Conservation (phyloP, 2,797 vertebrate species). For the Myiothlypis coronata region DNA sequence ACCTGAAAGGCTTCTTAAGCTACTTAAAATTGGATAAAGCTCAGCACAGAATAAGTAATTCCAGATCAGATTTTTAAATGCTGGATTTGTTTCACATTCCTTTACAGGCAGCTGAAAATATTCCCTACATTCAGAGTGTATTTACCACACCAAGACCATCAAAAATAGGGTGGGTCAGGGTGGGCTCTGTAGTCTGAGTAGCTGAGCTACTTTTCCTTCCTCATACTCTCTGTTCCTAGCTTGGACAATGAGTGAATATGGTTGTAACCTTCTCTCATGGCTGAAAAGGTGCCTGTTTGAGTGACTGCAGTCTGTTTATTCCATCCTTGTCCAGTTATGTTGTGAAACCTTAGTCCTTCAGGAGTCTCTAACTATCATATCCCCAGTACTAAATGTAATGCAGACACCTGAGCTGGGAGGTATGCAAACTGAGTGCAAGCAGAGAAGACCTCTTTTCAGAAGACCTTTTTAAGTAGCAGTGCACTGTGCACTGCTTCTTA, state of each 20-base stretch:
- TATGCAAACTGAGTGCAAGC: fast-evolving
- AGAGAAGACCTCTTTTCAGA: not conserved
- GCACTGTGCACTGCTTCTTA: not conserved
- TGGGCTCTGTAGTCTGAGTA: not conserved
- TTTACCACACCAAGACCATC: not conserved
- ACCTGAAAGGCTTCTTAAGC: not conserved
- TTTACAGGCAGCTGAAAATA: not conserved
- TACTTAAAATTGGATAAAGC: not conserved
- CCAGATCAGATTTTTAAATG: not conserved
- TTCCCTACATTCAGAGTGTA: not conserved
- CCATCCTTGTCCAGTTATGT: not conserved
- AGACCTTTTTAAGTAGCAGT: not conserved
- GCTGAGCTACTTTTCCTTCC: not conserved
- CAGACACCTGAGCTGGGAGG: not conserved
- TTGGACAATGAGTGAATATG: not conserved
- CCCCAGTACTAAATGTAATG: not conserved
- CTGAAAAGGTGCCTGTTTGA: not conserved
- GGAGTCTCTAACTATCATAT: not conserved
- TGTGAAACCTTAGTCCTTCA: not conserved
- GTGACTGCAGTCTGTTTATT: not conserved
- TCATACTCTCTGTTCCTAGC: not conserved
- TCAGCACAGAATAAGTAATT: not conserved
- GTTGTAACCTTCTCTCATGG: not conserved
- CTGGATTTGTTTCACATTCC: not conserved
- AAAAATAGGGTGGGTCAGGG: not conserved